Evolutionary conservation across 2,797 vertebrate genomes (phyloP).

Genomic region (Avahi laniger): DNA sequence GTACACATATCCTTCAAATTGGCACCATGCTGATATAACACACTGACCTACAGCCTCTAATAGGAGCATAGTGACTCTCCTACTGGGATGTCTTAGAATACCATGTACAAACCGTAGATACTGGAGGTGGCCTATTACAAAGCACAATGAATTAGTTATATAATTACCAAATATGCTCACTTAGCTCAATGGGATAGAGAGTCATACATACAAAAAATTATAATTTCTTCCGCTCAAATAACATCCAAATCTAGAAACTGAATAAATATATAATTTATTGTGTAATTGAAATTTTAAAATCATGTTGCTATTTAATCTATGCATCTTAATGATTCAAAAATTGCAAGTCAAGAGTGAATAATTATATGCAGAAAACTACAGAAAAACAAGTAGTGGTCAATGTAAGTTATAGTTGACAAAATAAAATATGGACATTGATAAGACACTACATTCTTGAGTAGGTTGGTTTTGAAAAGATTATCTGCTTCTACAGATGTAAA

Average conservation of each 20-base stretch:
- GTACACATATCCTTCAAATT: constrained; percentile 50
- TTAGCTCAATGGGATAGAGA: constrained; percentile 28
- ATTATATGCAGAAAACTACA: not conserved
- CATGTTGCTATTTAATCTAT: not conserved
- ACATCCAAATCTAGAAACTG: not conserved
- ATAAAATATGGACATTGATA: not conserved
- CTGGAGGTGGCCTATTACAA: not conserved
- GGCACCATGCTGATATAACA: constrained; percentile 41
- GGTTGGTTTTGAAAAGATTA: not conserved
- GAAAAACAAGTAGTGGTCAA: not conserved
- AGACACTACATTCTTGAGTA: not conserved
- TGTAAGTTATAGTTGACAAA: not conserved
- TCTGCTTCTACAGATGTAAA: not conserved
- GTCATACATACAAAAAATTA: not conserved
- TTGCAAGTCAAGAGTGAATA: not conserved
- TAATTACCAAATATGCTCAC: not conserved
- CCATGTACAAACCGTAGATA: not conserved
- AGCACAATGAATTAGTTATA: constrained; percentile 51
- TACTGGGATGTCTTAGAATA: constrained; percentile 10
- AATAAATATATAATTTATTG: not conserved
- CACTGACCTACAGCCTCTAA: not conserved
- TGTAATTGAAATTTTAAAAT: not conserved
- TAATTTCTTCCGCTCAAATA: not conserved
- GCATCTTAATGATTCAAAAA: not conserved
- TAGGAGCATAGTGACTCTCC: constrained; percentile 23